Conservation (phyloP, 2,797 vertebrate species). For the Rhadinocentrus ornatus region DNA sequence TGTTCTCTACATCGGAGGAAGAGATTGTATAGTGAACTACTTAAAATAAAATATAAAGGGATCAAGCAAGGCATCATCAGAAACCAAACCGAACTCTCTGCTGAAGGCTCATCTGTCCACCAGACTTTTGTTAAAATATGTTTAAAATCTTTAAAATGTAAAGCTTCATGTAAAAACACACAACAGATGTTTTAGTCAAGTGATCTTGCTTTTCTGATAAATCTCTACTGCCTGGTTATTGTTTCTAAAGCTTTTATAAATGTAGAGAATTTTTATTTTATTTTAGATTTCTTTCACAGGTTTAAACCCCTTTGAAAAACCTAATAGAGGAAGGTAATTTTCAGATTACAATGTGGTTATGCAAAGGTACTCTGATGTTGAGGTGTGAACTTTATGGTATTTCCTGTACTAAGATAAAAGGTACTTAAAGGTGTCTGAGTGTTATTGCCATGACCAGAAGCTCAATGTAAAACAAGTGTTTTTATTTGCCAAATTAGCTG, state of each 20-base stretch:
- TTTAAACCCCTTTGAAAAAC: constrained; percentile 24
- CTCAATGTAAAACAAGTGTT: constrained; percentile 48
- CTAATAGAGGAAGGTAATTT: constrained; percentile 20
- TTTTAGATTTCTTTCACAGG: neutral
- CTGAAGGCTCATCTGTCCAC: neutral
- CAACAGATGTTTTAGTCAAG: neutral
- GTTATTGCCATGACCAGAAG: constrained; percentile 45
- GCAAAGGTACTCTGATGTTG: constrained; percentile 39
- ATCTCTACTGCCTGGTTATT: constrained; percentile 10
- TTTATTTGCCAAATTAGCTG: constrained; percentile 66
- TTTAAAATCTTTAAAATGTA: constrained; percentile 33
- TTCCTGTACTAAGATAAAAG: constrained; percentile 56
- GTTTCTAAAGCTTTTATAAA: constrained; percentile 23
- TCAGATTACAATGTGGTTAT: constrained; percentile 28
- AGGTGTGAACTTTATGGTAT: constrained; percentile 38
- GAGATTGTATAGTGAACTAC: constrained; percentile 61
- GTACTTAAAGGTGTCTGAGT: constrained; percentile 44
- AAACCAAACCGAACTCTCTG: constrained; percentile 26
- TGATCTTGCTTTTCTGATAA: constrained; percentile 13
- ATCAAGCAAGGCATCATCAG: constrained; percentile 63
- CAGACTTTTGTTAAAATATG: constrained; percentile 23
- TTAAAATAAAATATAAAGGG: constrained; percentile 67
- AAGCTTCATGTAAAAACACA: constrained; percentile 1
- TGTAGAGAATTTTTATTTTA: constrained; percentile 12
- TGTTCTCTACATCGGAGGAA: constrained; percentile 68